Percentiles rank a stretch among this genome's conserved stretches.
Conservation (phyloP, 1,140 invertebrate genomes). For the Drosophila ironensis region DNA sequence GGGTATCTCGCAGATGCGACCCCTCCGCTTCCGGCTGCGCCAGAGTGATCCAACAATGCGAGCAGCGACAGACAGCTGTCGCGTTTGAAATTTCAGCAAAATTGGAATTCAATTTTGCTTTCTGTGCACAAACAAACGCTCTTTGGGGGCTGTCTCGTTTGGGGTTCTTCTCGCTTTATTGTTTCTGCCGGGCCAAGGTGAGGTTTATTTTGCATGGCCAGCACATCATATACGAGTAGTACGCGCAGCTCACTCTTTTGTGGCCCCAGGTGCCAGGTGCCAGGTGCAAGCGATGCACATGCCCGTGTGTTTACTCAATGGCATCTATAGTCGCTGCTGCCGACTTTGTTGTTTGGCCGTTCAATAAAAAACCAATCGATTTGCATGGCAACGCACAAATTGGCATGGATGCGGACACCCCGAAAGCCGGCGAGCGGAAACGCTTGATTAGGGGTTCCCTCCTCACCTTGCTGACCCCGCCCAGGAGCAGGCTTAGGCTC, state of each 20-base stretch:
- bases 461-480: too few relatives aligned
- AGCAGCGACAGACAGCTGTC: constrained; percentile 46
- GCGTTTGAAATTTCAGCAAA: constrained; percentile 10
- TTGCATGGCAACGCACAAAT: constrained; percentile 70
- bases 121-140: constrained; percentile 14
- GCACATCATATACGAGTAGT: constrained; percentile 9
- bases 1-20: constrained; percentile 19
- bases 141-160: too few relatives aligned
- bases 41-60: constrained; percentile 18
- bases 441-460: constrained; percentile 57
- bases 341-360: constrained; percentile 6
- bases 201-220: constrained; percentile 56
- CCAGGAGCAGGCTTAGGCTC: too few relatives aligned
- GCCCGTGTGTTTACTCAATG: constrained; percentile 37
- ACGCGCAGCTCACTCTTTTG: neutral
- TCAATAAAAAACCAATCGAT: constrained; percentile 58
- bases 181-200: constrained; percentile 60
- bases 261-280: constrained; percentile 14
- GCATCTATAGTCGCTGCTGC: constrained; percentile 2
- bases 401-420: constrained; percentile 35
- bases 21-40: constrained; percentile 41
- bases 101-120: constrained; percentile 23
- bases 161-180: neutral
- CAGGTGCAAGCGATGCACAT: constrained; percentile 49
- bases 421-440: constrained; percentile 44